Percentiles rank a stretch among this genome's conserved stretches.
phyloP scores from a whole-genome alignment of 2,113 vertebrate genomes.

The Propithecus coquereli region DNA sequence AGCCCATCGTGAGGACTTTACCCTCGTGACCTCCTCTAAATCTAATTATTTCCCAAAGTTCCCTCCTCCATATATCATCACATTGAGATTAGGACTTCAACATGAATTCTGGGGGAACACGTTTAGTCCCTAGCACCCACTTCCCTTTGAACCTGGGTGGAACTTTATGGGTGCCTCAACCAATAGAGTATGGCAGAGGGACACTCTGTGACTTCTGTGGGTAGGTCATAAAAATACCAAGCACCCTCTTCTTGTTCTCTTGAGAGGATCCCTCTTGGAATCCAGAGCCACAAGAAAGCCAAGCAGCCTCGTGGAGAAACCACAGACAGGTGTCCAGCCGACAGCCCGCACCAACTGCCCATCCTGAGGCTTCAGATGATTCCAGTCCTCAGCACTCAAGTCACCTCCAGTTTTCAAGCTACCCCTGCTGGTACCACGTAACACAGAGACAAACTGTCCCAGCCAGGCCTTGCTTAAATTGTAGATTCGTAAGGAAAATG shows the following conservation, averaged over 20 bases:
- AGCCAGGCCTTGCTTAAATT: not conserved
- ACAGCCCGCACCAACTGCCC: too few relatives aligned
- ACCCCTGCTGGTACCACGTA: not conserved
- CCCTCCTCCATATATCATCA: not conserved
- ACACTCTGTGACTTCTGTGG: not conserved
- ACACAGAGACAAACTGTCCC: not conserved
- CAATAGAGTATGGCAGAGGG: not conserved
- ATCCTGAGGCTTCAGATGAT: not conserved
- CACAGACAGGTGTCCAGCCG: too few relatives aligned
- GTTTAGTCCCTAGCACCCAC: not conserved
- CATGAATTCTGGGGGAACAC: not conserved
- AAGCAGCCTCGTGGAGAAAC: not conserved
- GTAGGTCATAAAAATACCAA: not conserved
- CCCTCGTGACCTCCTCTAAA: not conserved
- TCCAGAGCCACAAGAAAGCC: not conserved
- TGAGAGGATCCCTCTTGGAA: not conserved
- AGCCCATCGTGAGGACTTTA: not conserved
- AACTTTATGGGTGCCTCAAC: not conserved
- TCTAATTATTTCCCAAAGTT: not conserved
- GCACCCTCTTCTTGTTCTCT: not conserved
- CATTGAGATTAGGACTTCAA: not conserved
- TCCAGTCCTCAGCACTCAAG: too few relatives aligned
- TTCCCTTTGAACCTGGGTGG: not conserved
- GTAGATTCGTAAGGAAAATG: not conserved
- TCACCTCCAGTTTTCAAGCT: not conserved